Evolutionary conservation across 2,113 vertebrate genomes (phyloP), one percentile per base, ranked within the genome.

Genomic region (Gallinago undulata): DNA sequence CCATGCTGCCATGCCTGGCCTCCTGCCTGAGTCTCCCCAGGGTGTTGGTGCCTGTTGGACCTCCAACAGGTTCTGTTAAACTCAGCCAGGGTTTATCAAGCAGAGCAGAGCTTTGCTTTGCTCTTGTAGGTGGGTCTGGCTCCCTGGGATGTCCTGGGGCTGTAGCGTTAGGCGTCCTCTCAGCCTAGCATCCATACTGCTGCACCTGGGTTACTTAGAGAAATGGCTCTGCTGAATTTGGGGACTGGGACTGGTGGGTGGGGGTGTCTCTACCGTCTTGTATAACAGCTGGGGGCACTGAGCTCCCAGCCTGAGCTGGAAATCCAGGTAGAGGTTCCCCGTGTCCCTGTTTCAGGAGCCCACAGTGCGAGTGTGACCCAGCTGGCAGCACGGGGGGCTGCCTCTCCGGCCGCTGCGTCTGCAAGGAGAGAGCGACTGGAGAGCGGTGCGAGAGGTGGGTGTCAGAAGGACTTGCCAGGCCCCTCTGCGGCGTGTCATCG

Each of bases 381-480:
- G 98, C 98, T 1, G 98, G 98, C 30, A 94, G 96, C 59, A 24
- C 11, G 0, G 93, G 95, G 19, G 89, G 81, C 24, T 98, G 98
- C 45, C n/a, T 93, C 17, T 84, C 93, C 0, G 97, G 98, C 67
- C 97, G 0, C 87, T 98, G 98, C 0, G 33, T 97, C 87, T 98
- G 98, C 96, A 98, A 98, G 94, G 78, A 79, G 3, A 91, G 96
- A 3, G 30, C 95, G 53, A 92, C 94, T 0, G 98, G 98, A 19
- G 96, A 97, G 37, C 96, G 17, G 7, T 98, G 98, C 8, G 96
- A 98, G 22, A 98, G 98, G 98, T 98, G 85, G 11, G 93, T 84
- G 47, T 22, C n/a, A 27, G n/a, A 24, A 53, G 87, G 33, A 10
- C 4, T 9, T 27, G 55, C 37, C 9, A 4, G 28, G 24, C 39